phyloP scores from a whole-genome alignment of 2,113 vertebrate species.

The Oncorhynchus masou region DNA sequence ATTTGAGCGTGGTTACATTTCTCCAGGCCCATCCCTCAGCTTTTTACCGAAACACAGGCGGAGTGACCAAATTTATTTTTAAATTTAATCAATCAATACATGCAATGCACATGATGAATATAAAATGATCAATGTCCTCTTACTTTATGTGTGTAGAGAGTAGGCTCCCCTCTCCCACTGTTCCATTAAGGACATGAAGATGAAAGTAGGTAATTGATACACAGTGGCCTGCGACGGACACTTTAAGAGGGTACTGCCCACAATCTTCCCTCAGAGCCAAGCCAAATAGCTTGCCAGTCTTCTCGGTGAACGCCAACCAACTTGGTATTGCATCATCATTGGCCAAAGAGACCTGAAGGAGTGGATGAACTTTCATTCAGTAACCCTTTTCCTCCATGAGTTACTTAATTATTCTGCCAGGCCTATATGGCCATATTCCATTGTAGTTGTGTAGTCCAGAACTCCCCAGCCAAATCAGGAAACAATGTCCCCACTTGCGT shows the following conservation, averaged over 20 bases:
- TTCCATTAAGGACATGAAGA: conserved; percentile 16
- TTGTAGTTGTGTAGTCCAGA: too few relatives aligned
- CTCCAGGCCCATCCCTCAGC: too few relatives aligned
- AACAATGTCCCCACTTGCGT: neutral
- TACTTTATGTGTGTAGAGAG: neutral
- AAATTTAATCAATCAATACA: too few relatives aligned
- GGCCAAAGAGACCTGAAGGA: conserved; percentile 48
- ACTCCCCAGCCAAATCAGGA: too few relatives aligned
- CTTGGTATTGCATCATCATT: conserved; percentile 40
- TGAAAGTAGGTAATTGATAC: neutral
- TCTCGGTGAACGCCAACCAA: conserved; percentile 51
- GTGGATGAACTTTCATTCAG: neutral
- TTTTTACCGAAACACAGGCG: too few relatives aligned
- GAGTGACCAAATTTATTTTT: too few relatives aligned
- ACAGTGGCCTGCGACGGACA: conserved; percentile 3
- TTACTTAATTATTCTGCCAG: neutral
- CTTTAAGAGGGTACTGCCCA: conserved; percentile 27
- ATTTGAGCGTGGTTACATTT: too few relatives aligned
- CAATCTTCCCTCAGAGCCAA: conserved; percentile 48
- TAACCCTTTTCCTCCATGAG: neutral
- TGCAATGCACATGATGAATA: too few relatives aligned
- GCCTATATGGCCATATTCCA: neutral
- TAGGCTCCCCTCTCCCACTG: neutral
- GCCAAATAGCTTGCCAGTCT: conserved; percentile 24
- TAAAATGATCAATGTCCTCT: neutral